Evolutionary conservation across 1,140 invertebrate species (phyloP).

Genomic region (Platyura marginata): DNA sequence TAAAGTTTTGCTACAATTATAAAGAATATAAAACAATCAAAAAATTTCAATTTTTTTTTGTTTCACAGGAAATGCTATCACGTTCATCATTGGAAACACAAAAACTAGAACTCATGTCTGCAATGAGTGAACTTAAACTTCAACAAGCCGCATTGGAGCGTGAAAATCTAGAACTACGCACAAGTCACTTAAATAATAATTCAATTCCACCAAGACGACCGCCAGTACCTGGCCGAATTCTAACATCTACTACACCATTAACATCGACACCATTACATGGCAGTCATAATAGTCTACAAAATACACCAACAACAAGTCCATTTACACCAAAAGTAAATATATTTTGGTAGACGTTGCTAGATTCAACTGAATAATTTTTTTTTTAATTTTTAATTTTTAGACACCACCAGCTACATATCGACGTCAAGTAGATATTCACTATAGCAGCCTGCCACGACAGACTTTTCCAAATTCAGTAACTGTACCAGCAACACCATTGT

Average conservation of each 20-base stretch:
- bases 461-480: conserved; percentile 26
- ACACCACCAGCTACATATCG: conserved; percentile 48
- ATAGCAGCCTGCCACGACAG: conserved; percentile 61
- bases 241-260: neutral
- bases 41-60: no score
- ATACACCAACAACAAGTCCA: conserved; percentile 6
- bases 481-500: conserved; percentile 3
- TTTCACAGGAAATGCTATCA: conserved; percentile 73
- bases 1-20: no score
- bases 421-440: conserved; percentile 48
- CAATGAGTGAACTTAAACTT: conserved; percentile 75
- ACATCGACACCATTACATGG: neutral
- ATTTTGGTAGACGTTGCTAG: no score
- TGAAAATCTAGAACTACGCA: conserved; percentile 56
- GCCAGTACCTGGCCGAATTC: neutral
- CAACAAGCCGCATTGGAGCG: conserved; percentile 64
- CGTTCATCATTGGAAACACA: conserved; percentile 80
- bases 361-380: neutral
- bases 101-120: conserved; percentile 78
- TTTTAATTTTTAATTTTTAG: conserved; percentile 22
- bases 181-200: conserved; percentile 14
- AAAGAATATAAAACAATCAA: no score
- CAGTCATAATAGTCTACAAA: conserved; percentile 2
- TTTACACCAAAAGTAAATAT: conserved; percentile 1
- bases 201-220: neutral